Conservation (phyloP, 1,140 invertebrate genomes). For the Penaeus chinensis region DNA sequence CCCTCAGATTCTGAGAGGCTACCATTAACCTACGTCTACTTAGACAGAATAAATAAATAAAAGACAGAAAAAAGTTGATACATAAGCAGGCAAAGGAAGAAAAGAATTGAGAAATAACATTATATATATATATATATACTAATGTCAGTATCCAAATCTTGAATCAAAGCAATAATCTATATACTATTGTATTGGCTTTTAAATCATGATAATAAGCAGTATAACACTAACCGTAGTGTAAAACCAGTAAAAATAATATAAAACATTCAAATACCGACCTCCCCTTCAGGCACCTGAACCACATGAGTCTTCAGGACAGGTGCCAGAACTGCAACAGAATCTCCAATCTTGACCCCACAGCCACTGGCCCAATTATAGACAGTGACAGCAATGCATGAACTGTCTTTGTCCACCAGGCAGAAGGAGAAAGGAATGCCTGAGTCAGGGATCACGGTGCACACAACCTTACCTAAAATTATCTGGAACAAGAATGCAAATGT, state of each 20-base stretch:
- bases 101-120: too few relatives aligned
- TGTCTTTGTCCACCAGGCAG: constrained; percentile 81
- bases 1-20: too few relatives aligned
- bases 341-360: constrained; percentile 85
- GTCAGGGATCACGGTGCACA: constrained; percentile 62
- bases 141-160: too few relatives aligned
- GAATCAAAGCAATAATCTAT: too few relatives aligned
- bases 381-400: constrained; percentile 79
- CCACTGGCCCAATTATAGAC: constrained; percentile 86
- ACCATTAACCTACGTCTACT: too few relatives aligned
- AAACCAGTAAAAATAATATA: background rate
- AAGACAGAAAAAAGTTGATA: too few relatives aligned
- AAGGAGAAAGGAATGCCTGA: constrained; percentile 72
- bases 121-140: too few relatives aligned
- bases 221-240: too few relatives aligned
- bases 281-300: constrained; percentile 62
- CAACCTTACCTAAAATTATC: constrained; percentile 63
- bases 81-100: too few relatives aligned
- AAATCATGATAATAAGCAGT: too few relatives aligned
- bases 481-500: background rate
- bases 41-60: too few relatives aligned
- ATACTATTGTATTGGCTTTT: too few relatives aligned
- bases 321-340: constrained; percentile 84
- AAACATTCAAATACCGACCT: background rate
- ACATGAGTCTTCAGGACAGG: constrained; percentile 71